Base-by-base conservation (phyloP, 2,888 invertebrate species). In the Tenthredo livida region DNA sequence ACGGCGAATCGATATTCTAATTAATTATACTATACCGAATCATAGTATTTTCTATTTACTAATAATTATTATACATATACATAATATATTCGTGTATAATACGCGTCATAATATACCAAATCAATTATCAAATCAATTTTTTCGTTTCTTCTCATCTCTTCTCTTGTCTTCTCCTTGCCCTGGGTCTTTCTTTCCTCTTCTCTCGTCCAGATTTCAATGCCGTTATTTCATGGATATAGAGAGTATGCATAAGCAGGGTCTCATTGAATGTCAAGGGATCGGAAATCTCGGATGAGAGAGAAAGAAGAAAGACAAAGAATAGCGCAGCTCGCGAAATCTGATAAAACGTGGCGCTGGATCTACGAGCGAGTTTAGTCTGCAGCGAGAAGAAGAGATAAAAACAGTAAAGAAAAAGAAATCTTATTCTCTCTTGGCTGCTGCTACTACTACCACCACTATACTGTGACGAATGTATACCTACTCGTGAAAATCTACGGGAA, bases 1-100 rank as follows among this genome's bases (percentile, higher is more conserved):
- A 85, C 73, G 84, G 84, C 37, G 65, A 85, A 85, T 85, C 85
- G 84, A 85, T 85, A 85, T 61, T 85, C 84, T 61, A 84, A 85
- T 85, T 85, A 85, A 85, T 84, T 84, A 84, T 84, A 84, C 72
- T n/a, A 58, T 33, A 47, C 47, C n/a, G 33, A 61, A 80, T 80
- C 40, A 80, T 37, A 37, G 80, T 58, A 65, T 61, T 80, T 61
- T 61, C 5, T 40, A 21, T 77, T 77, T 29, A 47, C 29, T 12
- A 29, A 77, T 77, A 54, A 77, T 75, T 54, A 54, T n/a, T n/a
- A 54, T 9, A 40, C 10, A 15, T n/a, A 25, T 7, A 33, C 33
- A 33, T 33, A 33, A 37, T 37, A 37, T 73, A 43, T 33, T 43
- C 72, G 1, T 12, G 21, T 12, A 73, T 43, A 73, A 37, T 70